These are phyloP conservation scores for Prolemur simus DNA, from an alignment of 2,113 vertebrate genomes.

Conservation along the genomic window DNA sequence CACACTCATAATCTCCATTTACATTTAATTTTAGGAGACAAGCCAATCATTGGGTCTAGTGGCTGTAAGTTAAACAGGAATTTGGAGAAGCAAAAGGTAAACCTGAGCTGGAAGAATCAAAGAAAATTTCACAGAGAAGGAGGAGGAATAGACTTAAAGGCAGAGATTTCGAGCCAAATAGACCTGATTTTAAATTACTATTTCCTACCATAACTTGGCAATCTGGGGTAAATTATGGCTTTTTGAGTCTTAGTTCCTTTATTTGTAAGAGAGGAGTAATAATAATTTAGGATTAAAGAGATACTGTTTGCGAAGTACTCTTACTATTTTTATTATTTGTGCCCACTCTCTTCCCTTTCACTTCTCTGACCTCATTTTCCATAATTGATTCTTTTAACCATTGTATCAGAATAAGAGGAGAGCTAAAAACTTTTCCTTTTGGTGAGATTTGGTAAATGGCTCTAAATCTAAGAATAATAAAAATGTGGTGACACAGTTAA, in stretches of 20 bases:
- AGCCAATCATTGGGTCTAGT: neutral
- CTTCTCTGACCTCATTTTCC: neutral
- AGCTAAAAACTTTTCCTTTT: neutral
- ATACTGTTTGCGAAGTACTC: neutral
- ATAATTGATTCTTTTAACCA: neutral
- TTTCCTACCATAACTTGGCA: neutral
- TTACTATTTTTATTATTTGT: neutral
- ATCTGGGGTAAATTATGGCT: neutral
- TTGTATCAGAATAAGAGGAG: neutral
- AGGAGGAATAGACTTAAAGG: neutral
- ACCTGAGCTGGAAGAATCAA: neutral
- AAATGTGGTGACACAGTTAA: neutral
- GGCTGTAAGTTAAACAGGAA: neutral
- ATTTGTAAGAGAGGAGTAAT: neutral
- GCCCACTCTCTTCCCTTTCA: neutral
- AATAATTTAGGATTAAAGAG: neutral
- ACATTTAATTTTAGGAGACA: neutral
- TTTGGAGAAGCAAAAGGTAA: neutral
- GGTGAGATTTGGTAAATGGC: neutral
- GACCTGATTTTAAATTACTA: neutral
- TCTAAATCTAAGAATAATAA: conserved; percentile 5
- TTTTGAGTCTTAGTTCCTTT: neutral
- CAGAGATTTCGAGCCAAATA: neutral
- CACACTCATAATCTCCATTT: neutral
- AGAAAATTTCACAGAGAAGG: neutral